phyloP scores from a whole-genome alignment of 2,113 vertebrate species.

The Melanerpes formicivorus region DNA sequence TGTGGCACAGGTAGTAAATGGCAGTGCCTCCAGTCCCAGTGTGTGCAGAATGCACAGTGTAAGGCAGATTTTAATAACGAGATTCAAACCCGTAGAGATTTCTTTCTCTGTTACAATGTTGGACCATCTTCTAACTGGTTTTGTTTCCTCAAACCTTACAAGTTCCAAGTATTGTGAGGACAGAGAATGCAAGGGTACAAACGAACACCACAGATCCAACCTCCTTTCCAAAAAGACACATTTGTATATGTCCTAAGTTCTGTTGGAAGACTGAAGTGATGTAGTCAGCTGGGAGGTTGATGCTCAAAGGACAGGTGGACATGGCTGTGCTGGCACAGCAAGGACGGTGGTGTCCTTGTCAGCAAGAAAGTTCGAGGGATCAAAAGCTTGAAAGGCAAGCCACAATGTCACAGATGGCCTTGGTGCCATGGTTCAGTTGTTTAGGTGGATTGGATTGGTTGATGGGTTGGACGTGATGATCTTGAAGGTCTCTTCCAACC shows the following conservation, averaged over 20 bases:
- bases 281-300: neutral
- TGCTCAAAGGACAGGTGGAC: neutral
- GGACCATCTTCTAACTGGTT: neutral
- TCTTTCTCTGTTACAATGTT: neutral
- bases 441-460: too few species aligned
- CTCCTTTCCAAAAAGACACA: neutral
- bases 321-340: neutral
- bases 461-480: too few species aligned
- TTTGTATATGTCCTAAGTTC: neutral
- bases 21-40: neutral
- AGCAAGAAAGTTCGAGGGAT: neutral
- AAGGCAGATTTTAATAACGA: neutral
- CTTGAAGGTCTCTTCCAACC: too few species aligned
- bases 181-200: neutral
- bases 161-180: neutral
- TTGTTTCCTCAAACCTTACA: neutral
- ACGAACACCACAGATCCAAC: neutral
- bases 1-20: neutral
- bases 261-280: neutral
- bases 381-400: neutral
- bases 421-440: too few species aligned
- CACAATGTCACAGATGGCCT: too few species aligned
- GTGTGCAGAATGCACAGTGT: rapidly evolving
- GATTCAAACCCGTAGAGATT: neutral
- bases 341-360: rapidly evolving